A percentile compares a stretch with the other conserved stretches of the same genome.
These are phyloP conservation scores for Chrysolina oricalcia DNA, from an alignment of 2,888 invertebrate genomes.

Conservation along the genomic window DNA sequence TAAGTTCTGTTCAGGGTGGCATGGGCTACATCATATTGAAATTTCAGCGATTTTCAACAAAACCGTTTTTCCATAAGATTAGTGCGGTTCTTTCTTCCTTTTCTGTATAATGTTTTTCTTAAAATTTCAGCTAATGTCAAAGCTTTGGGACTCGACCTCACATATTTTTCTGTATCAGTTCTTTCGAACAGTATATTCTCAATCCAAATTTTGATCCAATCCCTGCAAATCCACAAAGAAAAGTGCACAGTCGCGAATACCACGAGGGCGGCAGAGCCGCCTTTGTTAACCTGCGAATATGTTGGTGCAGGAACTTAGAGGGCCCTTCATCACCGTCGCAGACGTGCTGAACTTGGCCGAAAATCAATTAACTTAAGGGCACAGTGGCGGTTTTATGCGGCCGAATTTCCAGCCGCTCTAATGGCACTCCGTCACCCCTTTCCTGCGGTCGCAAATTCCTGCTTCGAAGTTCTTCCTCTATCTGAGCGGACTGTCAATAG, in stretches of 20 bases:
- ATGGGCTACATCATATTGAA: no score
- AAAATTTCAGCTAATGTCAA: no score
- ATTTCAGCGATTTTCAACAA: no score
- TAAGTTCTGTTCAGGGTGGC: no score
- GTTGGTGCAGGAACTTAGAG: constrained; percentile 44
- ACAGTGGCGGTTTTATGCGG: constrained; percentile 45
- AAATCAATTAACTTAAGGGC: constrained; percentile 55
- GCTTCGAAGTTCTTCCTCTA: constrained; percentile 11
- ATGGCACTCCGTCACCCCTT: constrained; percentile 36
- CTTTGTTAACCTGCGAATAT: constrained; percentile 47
- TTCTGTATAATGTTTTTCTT: no score
- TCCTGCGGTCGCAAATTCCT: constrained; percentile 34
- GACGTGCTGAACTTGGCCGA: constrained; percentile 48
- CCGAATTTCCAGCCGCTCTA: constrained; percentile 36
- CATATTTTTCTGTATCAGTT: no score
- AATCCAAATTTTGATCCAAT: neutral
- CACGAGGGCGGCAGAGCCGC: constrained; percentile 16
- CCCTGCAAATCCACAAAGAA: constrained; percentile 2
- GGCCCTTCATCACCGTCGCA: constrained; percentile 49
- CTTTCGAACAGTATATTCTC: no score
- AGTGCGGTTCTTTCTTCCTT: no score
- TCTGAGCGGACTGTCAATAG: constrained; percentile 14
- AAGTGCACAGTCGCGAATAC: constrained; percentile 34
- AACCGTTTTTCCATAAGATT: no score
- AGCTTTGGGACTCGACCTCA: no score